Percentiles rank a stretch among this genome's conserved stretches.
phyloP scores from a whole-genome alignment of 1,140 invertebrate genomes.

The Drosophila biarmipes region DNA sequence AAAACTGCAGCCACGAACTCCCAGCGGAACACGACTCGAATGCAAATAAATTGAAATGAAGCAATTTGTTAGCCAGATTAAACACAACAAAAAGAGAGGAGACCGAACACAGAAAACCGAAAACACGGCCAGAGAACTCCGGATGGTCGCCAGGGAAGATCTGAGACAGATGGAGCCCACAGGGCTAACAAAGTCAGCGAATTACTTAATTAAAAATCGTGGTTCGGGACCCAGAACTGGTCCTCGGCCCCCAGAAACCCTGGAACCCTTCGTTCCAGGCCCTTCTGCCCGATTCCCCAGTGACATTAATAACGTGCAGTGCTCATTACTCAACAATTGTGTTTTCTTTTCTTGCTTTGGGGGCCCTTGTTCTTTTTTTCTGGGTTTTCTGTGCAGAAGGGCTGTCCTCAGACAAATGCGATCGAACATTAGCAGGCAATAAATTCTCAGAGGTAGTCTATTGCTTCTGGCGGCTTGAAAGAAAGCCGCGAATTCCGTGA shows the following conservation, averaged over 20 bases:
- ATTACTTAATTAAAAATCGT: slow-evolving; percentile 84
- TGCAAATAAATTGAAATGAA: slow-evolving; percentile 84
- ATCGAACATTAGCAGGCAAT: slow-evolving; percentile 77
- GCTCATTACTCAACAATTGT: slow-evolving; percentile 82
- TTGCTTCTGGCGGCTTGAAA: slow-evolving; percentile 47
- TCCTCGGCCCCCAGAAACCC: background rate
- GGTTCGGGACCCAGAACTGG: slow-evolving; percentile 49
- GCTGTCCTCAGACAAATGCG: slow-evolving; percentile 63
- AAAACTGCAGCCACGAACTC: slow-evolving; percentile 69
- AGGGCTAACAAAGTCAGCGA: slow-evolving; percentile 79
- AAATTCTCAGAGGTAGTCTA: slow-evolving; percentile 75
- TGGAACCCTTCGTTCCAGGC: background rate
- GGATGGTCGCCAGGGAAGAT: slow-evolving; percentile 36
- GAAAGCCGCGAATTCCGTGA: slow-evolving; percentile 45
- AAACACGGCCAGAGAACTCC: slow-evolving; percentile 14
- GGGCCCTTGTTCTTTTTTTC: slow-evolving; percentile 9
- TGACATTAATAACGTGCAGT: slow-evolving; percentile 81
- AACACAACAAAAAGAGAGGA: slow-evolving; percentile 48
- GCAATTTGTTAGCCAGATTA: slow-evolving; percentile 82
- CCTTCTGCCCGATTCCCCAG: slow-evolving; percentile 32
- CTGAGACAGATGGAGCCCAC: slow-evolving; percentile 56
- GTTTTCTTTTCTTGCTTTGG: slow-evolving; percentile 32
- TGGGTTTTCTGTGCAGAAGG: slow-evolving; percentile 13
- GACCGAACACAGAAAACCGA: background rate
- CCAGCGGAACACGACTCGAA: slow-evolving; percentile 53